Conservation (phyloP, 2,797 vertebrate genomes). For the Antennarius maculatus region DNA sequence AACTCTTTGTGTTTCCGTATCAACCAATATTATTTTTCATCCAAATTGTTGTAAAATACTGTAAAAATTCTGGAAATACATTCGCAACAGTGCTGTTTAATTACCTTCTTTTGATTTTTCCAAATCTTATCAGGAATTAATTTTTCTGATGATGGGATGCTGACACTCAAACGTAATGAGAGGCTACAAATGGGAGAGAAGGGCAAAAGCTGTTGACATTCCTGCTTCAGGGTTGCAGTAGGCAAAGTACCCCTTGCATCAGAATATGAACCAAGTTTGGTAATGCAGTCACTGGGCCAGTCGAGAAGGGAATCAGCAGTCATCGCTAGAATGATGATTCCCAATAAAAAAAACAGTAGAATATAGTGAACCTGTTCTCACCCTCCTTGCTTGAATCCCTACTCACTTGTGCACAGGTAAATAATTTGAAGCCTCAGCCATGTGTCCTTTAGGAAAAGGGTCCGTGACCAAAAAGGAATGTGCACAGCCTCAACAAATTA, state of each 20-base stretch:
- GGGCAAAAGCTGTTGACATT: neutral
- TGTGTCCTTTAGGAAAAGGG: too few species aligned
- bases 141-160: neutral
- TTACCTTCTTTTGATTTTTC: neutral
- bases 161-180: neutral
- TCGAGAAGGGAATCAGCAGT: too few species aligned
- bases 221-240: neutral
- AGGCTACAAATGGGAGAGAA: constrained; percentile 9
- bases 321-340: too few species aligned
- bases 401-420: too few species aligned
- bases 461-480: neutral
- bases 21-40: too few species aligned
- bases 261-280: constrained; percentile 21
- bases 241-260: neutral
- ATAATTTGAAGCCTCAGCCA: too few species aligned
- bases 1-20: too few species aligned
- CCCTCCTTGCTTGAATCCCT: too few species aligned
- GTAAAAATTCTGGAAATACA: neutral
- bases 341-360: too few species aligned
- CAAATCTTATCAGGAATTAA: neutral
- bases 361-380: too few species aligned
- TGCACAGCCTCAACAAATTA: neutral
- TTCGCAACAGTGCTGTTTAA: neutral
- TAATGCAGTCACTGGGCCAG: constrained; percentile 13
- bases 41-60: neutral